These are phyloP conservation scores for Folsomia manolachei DNA, from an alignment of 2,888 invertebrate genomes.

Conservation along the genomic window DNA sequence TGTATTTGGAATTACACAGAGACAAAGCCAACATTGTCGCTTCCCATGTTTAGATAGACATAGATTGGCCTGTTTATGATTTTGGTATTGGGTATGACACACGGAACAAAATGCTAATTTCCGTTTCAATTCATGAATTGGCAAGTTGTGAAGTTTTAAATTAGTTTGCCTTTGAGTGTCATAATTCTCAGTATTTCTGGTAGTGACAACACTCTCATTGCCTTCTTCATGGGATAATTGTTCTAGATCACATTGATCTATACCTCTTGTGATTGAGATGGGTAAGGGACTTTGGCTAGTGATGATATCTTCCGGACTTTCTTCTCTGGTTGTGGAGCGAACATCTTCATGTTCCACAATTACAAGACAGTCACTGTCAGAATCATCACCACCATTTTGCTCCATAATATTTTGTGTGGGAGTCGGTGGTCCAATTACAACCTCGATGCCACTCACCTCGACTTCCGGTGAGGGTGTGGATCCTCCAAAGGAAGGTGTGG, in stretches of 20 bases:
- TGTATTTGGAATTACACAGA: conserved; percentile 23
- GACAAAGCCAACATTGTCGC: conserved; percentile 29
- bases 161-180: not conserved
- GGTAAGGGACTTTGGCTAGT: not conserved
- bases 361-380: conserved; percentile 18
- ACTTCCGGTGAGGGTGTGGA: no score
- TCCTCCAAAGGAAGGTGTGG: not conserved
- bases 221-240: no score
- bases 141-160: conserved; percentile 22
- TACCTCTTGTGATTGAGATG: no score
- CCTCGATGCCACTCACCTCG: no score
- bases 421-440: no score
- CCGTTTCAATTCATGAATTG: conserved; percentile 20
- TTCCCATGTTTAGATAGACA: conserved; percentile 28
- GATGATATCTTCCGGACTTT: no score
- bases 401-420: no score
- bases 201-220: no score
- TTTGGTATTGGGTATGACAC: conserved; percentile 21
- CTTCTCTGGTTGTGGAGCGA: not conserved
- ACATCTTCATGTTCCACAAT: conserved; percentile 3
- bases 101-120: conserved; percentile 27
- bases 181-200: not conserved
- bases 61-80: conserved; percentile 26
- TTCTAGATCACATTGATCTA: no score
- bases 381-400: no score